Evolutionary conservation across 2,888 invertebrate species (phyloP), one percentile per base, ranked within the genome.

Genomic region (Timema podura): DNA sequence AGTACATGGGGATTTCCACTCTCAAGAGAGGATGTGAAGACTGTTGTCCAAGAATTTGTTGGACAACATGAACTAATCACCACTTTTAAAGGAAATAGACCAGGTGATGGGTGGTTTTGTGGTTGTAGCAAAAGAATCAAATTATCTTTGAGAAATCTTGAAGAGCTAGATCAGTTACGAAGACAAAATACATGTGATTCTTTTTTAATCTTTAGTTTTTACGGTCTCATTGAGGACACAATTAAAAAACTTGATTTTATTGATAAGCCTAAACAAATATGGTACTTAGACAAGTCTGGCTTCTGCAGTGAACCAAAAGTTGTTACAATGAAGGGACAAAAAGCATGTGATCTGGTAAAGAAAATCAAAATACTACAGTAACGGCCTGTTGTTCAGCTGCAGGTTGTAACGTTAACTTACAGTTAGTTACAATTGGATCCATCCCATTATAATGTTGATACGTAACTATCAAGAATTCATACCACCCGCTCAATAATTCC

Each of bases 321-420:
- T 49, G 67, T 73, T 15, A 73, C 73, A 61, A 68, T 48, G 46
- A 72, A 59, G 68, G 74, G 74, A 10, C 73, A 74, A 65, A 73
- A 74, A 64, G 74, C 45, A 51, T 75, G 68, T 10, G 16, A 16
- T 6, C 45, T 64, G 74, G 75, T 2, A 72, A 71, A 10, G 76
- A 73, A 13, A 74, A 74, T 64, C 71, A 76, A 64, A 74, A 75
- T 45, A 75, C 67, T 11, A 76, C 74, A 10, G 74, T 75, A 7
- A 65, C 75, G 69, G 75, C 73, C 8, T 74, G 71, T 64, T 69
- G 72, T 57, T 74, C 74, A 46, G 75, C 75, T 30, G 45, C 64
- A n/a, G n/a, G n/a, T n/a, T n/a, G n/a, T n/a, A n/a, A n/a, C n/a
- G n/a, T n/a, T n/a, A n/a, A n/a, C n/a, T n/a, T n/a, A n/a, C n/a